Evolutionary conservation across 2,797 vertebrate species (phyloP), one percentile per base, ranked within the genome.

Genomic region (Hippopotamyrus pictus): DNA sequence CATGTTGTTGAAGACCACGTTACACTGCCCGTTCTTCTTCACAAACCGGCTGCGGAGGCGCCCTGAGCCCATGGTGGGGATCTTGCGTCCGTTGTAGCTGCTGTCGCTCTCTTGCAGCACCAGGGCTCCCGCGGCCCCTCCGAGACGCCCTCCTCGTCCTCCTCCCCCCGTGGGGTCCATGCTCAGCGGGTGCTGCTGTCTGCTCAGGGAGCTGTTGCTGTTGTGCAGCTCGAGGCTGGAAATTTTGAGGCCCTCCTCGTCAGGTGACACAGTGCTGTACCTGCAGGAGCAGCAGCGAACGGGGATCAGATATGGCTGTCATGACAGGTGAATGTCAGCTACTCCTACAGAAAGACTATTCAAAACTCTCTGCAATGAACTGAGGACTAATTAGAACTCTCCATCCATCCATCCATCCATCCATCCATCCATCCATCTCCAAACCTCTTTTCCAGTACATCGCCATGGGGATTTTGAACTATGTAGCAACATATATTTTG

Each of bases 1-100:
- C 94, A 99, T 95, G 95, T 99, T 99, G 92, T 96, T 96, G 91
- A 98, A 99, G 76, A 98, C 94, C 11, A 99, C 97, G 0, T 99
- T 99, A 92, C 98, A 99, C 79, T 99, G 98, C 87, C 98, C 98
- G 0, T 97, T 98, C 94, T 99, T 99, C 96, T 98, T 98, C 29
- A 99, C 98, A 1, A 99, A 99, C 19, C 98, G 97, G 93, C 97
- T 99, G 91, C 98, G 96, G 57, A 96, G 94, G 90, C 97, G 98
- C 92, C 95, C 93, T 91, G 96, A 95, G 90, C 94, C 94, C 57
- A 92, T 93, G 3, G 95, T 95, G 88, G 93, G 91, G 92, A 95
- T 93, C 92, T 94, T 95, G 22, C 79, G 46, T 5, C 95, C 95
- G 1, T 96, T 94, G 93, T 93, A 93, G 92, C 90, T 92, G 91